Conservation (phyloP, 1,140 invertebrate species). For the Carcinoscorpius rotundicauda region DNA sequence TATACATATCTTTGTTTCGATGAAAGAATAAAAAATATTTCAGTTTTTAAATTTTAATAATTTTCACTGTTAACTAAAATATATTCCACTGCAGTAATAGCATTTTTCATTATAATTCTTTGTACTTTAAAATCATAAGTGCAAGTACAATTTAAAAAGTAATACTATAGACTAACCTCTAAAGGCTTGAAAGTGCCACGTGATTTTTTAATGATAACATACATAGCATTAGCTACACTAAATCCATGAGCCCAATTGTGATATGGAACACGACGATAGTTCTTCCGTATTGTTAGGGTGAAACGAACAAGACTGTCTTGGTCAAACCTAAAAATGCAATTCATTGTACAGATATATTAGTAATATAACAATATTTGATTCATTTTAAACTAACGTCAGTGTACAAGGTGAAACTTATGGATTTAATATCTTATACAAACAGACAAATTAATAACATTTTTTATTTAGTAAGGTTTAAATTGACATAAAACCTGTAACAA, state of each 20-base stretch:
- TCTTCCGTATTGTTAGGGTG: conserved; percentile 64
- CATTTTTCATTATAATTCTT: neutral
- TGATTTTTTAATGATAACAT: conserved; percentile 52
- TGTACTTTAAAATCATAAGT: neutral
- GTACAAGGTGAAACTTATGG: too few relatives aligned
- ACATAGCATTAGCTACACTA: conserved; percentile 70
- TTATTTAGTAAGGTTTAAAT: too few relatives aligned
- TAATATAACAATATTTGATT: too few relatives aligned
- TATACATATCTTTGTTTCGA: neutral
- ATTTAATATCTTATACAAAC: too few relatives aligned
- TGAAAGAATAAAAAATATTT: neutral
- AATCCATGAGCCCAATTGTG: conserved; percentile 81
- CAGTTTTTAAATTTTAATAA: neutral
- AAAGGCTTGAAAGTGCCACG: conserved; percentile 42
- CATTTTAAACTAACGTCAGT: too few relatives aligned
- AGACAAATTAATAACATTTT: too few relatives aligned
- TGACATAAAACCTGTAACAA: too few relatives aligned
- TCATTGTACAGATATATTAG: too few relatives aligned
- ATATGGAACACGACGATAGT: conserved; percentile 65
- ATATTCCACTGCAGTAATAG: neutral
- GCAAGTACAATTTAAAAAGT: conserved; percentile 4
- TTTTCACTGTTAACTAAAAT: neutral
- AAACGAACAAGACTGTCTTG: conserved; percentile 50
- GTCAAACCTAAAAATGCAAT: conserved; percentile 28
- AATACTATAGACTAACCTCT: conserved; percentile 38